A percentile compares a stretch with the other conserved stretches of the same genome.
These are phyloP conservation scores for Gavialis gangeticus DNA, from an alignment of 2,113 vertebrate species.

Conservation along the genomic window DNA sequence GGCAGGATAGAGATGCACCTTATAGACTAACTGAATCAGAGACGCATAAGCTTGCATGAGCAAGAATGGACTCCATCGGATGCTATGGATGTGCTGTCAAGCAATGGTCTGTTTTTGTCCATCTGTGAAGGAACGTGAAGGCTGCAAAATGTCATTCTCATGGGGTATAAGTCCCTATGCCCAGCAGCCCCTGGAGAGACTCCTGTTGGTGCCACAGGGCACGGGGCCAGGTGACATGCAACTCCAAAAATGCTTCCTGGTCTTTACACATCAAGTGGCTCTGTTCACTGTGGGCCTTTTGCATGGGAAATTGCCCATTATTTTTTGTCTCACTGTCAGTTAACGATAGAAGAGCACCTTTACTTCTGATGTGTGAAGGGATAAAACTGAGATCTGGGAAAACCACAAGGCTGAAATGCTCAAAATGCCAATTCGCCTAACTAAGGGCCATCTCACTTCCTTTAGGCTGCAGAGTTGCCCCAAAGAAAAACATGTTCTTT, in stretches of 20 bases:
- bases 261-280: not conserved
- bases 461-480: constrained; percentile 48
- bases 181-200: constrained; percentile 71
- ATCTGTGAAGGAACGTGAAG: constrained; percentile 47
- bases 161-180: constrained; percentile 68
- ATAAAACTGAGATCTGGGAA: constrained; percentile 63
- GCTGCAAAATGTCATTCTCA: constrained; percentile 75
- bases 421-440: constrained; percentile 45
- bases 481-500: constrained; percentile 45
- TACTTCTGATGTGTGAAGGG: constrained; percentile 75
- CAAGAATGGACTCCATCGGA: too few species aligned
- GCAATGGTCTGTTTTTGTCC: constrained; percentile 65
- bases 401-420: constrained; percentile 63
- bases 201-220: constrained; percentile 55
- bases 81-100: constrained; percentile 54
- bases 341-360: constrained; percentile 47
- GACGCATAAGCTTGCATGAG: too few species aligned
- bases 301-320: not conserved
- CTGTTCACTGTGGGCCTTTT: not conserved
- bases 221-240: constrained; percentile 56
- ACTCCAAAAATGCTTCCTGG: constrained; percentile 29
- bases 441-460: constrained; percentile 42
- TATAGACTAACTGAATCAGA: too few species aligned
- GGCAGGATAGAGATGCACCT: too few species aligned
- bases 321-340: constrained; percentile 45